Evolutionary conservation across 2,797 vertebrate species (phyloP).

Genomic region (Valencia hispanica): DNA sequence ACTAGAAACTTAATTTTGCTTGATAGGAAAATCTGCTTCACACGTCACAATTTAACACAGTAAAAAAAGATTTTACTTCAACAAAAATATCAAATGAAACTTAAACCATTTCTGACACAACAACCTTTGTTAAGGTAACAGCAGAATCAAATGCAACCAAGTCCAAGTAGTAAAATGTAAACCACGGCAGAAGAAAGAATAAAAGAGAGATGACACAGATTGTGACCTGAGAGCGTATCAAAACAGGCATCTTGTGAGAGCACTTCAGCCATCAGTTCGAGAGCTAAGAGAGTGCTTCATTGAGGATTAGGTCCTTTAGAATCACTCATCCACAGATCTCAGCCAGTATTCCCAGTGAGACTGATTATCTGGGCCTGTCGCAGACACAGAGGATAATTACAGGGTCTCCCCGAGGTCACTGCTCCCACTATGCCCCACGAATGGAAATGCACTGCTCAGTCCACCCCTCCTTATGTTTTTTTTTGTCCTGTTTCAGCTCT

Average conservation of each 20-base stretch:
- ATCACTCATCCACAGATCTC: conserved; percentile 74
- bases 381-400: conserved; percentile 96
- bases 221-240: conserved; percentile 53
- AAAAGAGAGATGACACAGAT: conserved; percentile 41
- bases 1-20: background rate
- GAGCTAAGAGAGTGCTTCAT: conserved; percentile 66
- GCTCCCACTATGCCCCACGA: conserved; percentile 64
- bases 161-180: conserved; percentile 20
- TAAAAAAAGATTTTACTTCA: no score
- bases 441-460: conserved; percentile 61
- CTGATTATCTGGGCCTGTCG: conserved; percentile 99
- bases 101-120: background rate
- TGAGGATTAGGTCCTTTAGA: conserved; percentile 77
- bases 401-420: conserved; percentile 88
- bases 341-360: conserved; percentile 95
- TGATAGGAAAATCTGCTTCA: background rate
- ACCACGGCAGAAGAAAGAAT: conserved; percentile 8
- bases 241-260: conserved; percentile 56
- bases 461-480: conserved; percentile 4
- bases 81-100: no score
- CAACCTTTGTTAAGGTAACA: background rate
- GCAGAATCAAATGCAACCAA: background rate
- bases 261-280: conserved; percentile 59
- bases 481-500: conserved; percentile 45
- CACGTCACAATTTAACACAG: background rate